Evolutionary conservation across 2,113 vertebrate species (phyloP).

Genomic region (Atractosteus spatula): DNA sequence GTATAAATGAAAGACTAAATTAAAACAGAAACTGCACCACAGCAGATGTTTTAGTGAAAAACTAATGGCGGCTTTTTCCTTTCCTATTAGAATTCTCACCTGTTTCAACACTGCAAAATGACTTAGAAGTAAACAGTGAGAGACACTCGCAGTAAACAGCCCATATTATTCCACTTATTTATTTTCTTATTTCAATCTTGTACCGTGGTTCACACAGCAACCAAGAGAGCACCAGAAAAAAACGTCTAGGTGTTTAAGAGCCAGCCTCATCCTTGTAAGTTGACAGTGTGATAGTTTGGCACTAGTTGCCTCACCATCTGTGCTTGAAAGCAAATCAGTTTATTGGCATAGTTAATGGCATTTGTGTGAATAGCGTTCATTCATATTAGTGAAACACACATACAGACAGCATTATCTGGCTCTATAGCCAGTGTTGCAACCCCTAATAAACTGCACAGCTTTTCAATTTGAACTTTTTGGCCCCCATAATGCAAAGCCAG

Average conservation of each 20-base stretch:
- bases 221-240: neutral
- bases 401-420: neutral
- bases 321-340: constrained; percentile 7
- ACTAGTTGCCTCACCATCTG: neutral
- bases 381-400: neutral
- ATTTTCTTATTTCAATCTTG: neutral
- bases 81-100: too few species aligned
- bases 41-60: too few species aligned
- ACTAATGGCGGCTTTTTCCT: too few species aligned
- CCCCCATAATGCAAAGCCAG: neutral
- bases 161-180: too few species aligned
- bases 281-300: neutral
- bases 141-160: too few species aligned
- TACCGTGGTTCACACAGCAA: neutral
- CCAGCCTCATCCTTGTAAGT: neutral
- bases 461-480: neutral
- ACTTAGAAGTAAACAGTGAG: too few species aligned
- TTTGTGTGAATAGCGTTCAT: neutral
- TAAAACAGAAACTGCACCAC: too few species aligned
- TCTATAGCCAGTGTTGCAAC: neutral
- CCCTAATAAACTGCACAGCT: neutral
- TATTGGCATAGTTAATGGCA: neutral
- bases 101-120: too few species aligned
- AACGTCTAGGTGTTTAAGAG: neutral
- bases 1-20: too few species aligned